These are phyloP conservation scores for Copidosoma floridanum DNA, from an alignment of 1,140 invertebrate genomes.

Conservation along the genomic window DNA sequence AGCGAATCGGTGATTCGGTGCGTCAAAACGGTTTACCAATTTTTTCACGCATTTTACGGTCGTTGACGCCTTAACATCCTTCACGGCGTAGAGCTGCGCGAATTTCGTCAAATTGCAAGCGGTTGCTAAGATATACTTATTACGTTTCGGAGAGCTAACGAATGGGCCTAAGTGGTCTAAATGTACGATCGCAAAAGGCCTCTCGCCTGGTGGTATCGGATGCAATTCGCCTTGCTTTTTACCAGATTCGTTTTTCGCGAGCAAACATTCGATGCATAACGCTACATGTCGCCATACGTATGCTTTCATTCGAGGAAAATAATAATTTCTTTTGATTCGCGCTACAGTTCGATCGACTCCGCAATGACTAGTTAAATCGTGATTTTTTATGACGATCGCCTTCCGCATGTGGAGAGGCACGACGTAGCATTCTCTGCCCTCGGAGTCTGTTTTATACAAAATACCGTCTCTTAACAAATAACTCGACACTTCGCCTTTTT, in stretches of 20 bases:
- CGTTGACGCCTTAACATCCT: not conserved
- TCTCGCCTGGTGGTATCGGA: constrained; percentile 25
- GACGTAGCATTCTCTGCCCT: constrained; percentile 1
- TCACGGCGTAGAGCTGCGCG: not conserved
- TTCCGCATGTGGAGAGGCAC: constrained; percentile 15
- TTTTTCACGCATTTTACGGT: not conserved
- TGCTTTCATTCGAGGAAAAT: constrained; percentile 18
- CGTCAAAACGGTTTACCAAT: constrained; percentile 21
- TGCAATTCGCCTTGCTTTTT: constrained; percentile 22
- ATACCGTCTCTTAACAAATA: too few species aligned
- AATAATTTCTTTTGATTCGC: constrained; percentile 14
- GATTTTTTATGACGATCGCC: constrained; percentile 5
- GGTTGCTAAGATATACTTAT: not conserved
- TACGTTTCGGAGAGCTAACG: not conserved
- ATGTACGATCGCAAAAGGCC: constrained; percentile 24
- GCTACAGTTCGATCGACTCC: constrained; percentile 17
- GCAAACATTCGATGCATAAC: constrained; percentile 14
- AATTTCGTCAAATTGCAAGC: not conserved
- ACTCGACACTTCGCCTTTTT: too few species aligned
- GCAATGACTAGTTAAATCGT: constrained; percentile 19
- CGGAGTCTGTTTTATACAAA: too few species aligned
- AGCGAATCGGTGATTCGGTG: constrained; percentile 7
- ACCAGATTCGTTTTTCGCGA: constrained; percentile 13
- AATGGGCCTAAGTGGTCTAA: constrained; percentile 30
- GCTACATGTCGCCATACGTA: not conserved